Evolutionary conservation across 2,113 vertebrate species (phyloP), one percentile per base, ranked within the genome.

Genomic region (Perognathus longimembris): DNA sequence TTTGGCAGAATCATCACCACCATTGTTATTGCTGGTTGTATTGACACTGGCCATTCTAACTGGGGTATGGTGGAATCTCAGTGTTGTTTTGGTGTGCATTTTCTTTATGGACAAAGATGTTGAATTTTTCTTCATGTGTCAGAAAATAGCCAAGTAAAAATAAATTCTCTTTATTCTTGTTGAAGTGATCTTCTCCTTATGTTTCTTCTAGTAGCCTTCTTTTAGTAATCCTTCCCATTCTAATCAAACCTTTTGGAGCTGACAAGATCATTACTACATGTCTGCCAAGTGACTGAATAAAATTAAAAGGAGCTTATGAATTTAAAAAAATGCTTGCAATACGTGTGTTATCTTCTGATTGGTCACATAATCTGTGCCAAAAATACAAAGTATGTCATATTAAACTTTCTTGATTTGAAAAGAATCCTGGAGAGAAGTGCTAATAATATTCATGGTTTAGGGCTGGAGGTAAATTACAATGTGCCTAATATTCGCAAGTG

Each of bases 331-430:
- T 50, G 12, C 24, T 89, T 69, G 57, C 66, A 77, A 66, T 89
- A 78, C 74, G 30, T 84, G 57, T 87, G n/a, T 4, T 54, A n/a
- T 45, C 18, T 81, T 89, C 74, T 86, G 21, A 87, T 84, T 85
- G 54, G 0, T 10, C 78, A 80, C 63, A 38, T 81, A 3, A 45
- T 87, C 4, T 85, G n/a, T 70, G 45, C 10, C 42, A 66, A 93
- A n/a, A 90, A 50, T 26, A 64, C 4, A 5, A 84, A 75, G 64
- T 11, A 38, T 32, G 28, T 38, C 5, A 1, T 83, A 64, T 89
- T 59, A 94, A 91, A 93, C 66, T 75, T 91, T 81, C 45, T 69
- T 93, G 59, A 82, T 20, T 66, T 82, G 6, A n/a, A 92, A 85
- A 4, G 20, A 66, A 70, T 93, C 3, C 78, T 71, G 24, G 7